Evolutionary conservation across 2,797 vertebrate genomes (phyloP).

Genomic region (Buceros bicornis): DNA sequence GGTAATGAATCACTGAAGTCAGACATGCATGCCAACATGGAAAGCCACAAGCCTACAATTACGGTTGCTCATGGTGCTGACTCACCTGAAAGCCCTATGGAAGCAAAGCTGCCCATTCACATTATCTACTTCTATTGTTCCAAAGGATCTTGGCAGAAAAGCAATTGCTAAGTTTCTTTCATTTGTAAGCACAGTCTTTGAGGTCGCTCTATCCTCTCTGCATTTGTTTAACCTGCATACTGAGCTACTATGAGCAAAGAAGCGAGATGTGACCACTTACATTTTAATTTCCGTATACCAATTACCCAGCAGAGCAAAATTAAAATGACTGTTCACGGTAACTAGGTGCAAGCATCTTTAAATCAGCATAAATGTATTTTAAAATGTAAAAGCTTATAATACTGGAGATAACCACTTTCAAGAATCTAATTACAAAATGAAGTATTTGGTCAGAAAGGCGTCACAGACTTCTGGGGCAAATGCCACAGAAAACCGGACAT

Average conservation of each 20-base stretch:
- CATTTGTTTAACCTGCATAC: not conserved
- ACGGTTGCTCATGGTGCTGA: not conserved
- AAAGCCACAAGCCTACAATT: slow-evolving; percentile 43
- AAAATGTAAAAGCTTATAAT: not conserved
- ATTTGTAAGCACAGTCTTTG: not conserved
- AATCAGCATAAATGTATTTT: not conserved
- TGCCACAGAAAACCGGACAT: not conserved
- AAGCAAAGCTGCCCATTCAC: slow-evolving; percentile 4
- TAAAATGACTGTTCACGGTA: not conserved
- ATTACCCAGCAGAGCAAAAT: not conserved
- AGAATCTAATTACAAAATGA: not conserved
- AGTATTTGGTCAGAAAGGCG: not conserved
- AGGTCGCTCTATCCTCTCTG: not conserved
- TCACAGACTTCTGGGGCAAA: not conserved
- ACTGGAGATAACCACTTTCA: not conserved
- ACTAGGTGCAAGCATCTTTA: not conserved
- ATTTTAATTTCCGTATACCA: not conserved
- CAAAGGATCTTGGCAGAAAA: not conserved
- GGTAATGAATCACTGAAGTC: slow-evolving; percentile 25
- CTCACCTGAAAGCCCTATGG: slow-evolving; percentile 18
- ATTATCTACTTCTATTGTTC: not conserved
- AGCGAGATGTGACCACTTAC: not conserved
- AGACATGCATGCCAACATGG: not conserved
- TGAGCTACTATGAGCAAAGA: not conserved
- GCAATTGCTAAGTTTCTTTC: not conserved